Evolutionary conservation across 2,797 vertebrate species (phyloP).

Genomic region (Ctenosaura bakeri): DNA sequence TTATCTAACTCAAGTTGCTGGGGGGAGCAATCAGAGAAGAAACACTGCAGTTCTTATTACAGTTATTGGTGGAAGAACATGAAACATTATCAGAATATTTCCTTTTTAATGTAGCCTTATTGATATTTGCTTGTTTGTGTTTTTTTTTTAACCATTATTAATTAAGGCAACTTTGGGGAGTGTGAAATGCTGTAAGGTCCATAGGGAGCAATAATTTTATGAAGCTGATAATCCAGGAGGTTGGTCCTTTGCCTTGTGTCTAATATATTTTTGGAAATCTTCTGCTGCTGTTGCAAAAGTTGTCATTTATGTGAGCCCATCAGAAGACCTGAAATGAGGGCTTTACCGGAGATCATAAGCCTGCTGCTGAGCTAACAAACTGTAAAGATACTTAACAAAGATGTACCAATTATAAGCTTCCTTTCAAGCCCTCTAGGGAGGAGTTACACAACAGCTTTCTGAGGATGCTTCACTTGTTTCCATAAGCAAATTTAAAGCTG

Average conservation of each 20-base stretch:
- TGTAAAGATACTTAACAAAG: conserved; percentile 11
- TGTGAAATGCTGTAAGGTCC: neutral
- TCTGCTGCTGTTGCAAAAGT: neutral
- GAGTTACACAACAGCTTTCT: conserved; percentile 10
- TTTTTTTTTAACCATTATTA: neutral
- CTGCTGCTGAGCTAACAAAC: conserved; percentile 11
- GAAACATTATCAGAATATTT: neutral
- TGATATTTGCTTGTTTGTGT: neutral
- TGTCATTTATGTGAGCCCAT: conserved; percentile 13
- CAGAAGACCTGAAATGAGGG: conserved; percentile 10
- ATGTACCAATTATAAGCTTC: conserved; percentile 1
- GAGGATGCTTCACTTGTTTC: conserved; percentile 11
- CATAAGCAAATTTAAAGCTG: conserved; percentile 25
- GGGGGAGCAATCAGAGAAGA: neutral
- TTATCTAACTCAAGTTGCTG: neutral
- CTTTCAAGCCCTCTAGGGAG: conserved; percentile 18
- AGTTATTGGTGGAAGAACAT: neutral
- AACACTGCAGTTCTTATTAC: neutral
- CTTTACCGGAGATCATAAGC: conserved; percentile 30
- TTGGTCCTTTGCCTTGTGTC: neutral
- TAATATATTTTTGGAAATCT: conserved; percentile 25
- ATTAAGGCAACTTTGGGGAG: neutral
- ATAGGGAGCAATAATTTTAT: neutral
- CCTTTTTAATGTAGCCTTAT: neutral
- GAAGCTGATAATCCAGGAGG: neutral